Evolutionary conservation across 2,797 vertebrate species (phyloP).

Genomic region (Menidia menidia): DNA sequence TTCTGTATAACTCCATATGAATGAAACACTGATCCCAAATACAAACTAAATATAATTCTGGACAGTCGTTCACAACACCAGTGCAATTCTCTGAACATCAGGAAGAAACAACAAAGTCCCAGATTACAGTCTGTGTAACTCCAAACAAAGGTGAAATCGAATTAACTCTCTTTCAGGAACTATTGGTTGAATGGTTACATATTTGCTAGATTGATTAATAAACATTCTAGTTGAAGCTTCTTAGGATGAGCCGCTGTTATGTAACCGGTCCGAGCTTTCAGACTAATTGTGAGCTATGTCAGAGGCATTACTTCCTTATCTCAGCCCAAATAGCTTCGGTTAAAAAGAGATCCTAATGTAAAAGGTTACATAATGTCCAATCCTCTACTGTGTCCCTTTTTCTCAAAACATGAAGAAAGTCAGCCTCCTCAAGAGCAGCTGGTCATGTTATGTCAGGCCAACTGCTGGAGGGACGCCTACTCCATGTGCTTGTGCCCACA

Average conservation of each 20-base stretch:
- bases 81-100: slow-evolving; percentile 35
- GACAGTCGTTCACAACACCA: slow-evolving; percentile 33
- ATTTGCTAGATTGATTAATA: slow-evolving; percentile 51
- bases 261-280: slow-evolving; percentile 59
- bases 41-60: slow-evolving; percentile 26
- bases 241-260: slow-evolving; percentile 47
- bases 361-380: slow-evolving; percentile 70
- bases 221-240: slow-evolving; percentile 28
- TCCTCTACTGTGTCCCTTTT: slow-evolving; percentile 61
- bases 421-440: slow-evolving; percentile 74
- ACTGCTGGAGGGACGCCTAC: slow-evolving; percentile 72
- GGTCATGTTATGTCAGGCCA: slow-evolving; percentile 74
- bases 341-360: slow-evolving; percentile 55
- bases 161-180: slow-evolving; percentile 18
- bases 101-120: slow-evolving; percentile 6
- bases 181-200: slow-evolving; percentile 11
- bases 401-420: slow-evolving; percentile 62
- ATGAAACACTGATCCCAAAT: slow-evolving; percentile 30
- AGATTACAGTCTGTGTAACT: slow-evolving; percentile 26
- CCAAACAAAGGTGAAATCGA: slow-evolving; percentile 21
- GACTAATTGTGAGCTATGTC: slow-evolving; percentile 59
- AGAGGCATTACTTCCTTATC: slow-evolving; percentile 59
- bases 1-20: slow-evolving; percentile 22
- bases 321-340: slow-evolving; percentile 53
- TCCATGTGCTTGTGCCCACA: slow-evolving; percentile 62